phyloP scores from a whole-genome alignment of 2,113 vertebrate species.

The Vidua macroura region DNA sequence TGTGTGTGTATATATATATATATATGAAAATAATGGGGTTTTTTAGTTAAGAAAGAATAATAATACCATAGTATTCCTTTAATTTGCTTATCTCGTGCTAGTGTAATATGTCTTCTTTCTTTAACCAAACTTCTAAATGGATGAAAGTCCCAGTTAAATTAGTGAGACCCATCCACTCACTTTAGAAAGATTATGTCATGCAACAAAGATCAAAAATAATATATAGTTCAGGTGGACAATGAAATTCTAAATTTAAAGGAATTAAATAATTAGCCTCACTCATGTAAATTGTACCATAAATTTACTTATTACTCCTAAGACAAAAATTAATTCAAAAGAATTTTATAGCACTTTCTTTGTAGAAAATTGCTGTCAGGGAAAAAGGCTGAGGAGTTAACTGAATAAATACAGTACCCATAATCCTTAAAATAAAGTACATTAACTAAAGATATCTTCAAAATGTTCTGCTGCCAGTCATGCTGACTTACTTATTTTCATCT shows the following conservation, averaged over 20 bases:
- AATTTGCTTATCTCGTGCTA: neutral
- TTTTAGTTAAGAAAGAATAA: neutral
- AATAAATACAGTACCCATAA: neutral
- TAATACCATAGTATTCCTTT: neutral
- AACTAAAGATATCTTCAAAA: neutral
- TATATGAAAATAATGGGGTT: neutral
- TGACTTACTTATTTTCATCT: neutral
- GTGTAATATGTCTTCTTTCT: neutral
- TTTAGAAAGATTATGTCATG: neutral
- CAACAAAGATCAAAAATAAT: neutral
- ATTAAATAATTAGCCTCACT: neutral
- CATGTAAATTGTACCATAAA: neutral
- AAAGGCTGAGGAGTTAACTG: neutral
- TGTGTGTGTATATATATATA: neutral
- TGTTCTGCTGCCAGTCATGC: neutral
- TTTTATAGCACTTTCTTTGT: neutral
- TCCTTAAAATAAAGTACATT: neutral
- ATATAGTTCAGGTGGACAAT: neutral
- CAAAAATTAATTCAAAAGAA: neutral
- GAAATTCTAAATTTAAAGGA: neutral
- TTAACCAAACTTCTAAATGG: neutral
- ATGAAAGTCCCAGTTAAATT: neutral
- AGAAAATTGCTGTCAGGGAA: neutral
- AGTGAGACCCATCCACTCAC: neutral
- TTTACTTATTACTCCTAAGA: neutral